Evolutionary conservation across 2,113 vertebrate species (phyloP).

Genomic region (Typhlomys cinereus): DNA sequence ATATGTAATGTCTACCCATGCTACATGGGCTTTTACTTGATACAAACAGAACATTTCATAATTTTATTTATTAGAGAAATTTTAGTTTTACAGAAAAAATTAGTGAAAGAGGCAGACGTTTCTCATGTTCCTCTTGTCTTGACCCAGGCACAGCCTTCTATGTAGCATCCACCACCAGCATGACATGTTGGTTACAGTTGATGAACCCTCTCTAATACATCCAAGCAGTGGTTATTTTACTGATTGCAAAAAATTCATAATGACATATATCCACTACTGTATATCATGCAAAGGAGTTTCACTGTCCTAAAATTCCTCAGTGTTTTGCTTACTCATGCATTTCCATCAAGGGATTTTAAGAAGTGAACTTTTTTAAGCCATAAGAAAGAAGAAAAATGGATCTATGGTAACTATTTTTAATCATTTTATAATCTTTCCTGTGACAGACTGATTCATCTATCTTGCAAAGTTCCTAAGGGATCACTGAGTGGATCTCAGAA

Average conservation of each 20-base stretch:
- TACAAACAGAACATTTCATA: not conserved
- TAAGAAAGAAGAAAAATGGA: not conserved
- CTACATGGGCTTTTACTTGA: not conserved
- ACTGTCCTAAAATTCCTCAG: not conserved
- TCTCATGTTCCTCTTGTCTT: fast-evolving
- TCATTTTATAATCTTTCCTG: not conserved
- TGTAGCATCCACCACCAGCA: not conserved
- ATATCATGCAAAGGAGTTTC: not conserved
- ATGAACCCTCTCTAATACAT: not conserved
- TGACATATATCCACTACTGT: not conserved
- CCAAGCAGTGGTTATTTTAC: not conserved
- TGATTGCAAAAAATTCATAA: not conserved
- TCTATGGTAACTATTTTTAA: not conserved
- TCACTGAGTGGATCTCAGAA: not conserved
- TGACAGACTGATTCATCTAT: constrained; percentile 34
- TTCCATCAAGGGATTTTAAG: not conserved
- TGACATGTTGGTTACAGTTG: not conserved
- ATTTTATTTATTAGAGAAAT: not conserved
- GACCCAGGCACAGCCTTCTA: not conserved
- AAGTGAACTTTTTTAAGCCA: not conserved
- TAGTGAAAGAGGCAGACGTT: not conserved
- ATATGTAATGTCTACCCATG: not conserved
- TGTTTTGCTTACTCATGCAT: not conserved
- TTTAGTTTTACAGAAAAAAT: not conserved
- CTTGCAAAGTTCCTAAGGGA: constrained; percentile 5